A percentile compares a stretch with the other conserved stretches of the same genome.
Conservation (phyloP, 23 tunicate species). For the Corella eumyota region DNA sequence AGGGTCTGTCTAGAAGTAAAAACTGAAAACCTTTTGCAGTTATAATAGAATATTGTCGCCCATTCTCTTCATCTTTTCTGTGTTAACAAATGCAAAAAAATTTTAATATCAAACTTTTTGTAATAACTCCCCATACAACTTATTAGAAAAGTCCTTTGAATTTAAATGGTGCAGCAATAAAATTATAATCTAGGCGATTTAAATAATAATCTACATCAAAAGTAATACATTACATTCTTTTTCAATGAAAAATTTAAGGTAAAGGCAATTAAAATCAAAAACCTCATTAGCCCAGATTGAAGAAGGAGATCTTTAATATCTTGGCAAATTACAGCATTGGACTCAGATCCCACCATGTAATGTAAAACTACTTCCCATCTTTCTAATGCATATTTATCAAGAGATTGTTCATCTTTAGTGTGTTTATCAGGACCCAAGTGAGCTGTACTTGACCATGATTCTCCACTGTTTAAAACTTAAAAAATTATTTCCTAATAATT, state of each 20-base stretch:
- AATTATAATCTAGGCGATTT: no score
- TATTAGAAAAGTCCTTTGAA: no score
- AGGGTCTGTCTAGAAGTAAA: slow-evolving; percentile 60
- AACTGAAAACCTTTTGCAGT: slow-evolving; percentile 94
- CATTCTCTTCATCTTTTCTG: slow-evolving; percentile 46
- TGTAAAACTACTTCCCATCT: slow-evolving; percentile 87
- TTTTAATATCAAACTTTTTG: no score
- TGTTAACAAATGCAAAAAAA: slow-evolving; percentile 1
- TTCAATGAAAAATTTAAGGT: no score
- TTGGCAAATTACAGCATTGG: slow-evolving; percentile 37
- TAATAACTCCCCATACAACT: no score
- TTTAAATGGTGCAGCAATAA: no score
- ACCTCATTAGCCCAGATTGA: slow-evolving; percentile 76
- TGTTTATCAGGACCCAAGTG: slow-evolving; percentile 81
- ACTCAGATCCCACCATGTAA: slow-evolving; percentile 63
- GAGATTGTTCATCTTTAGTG: slow-evolving; percentile 36
- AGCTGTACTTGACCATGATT: slow-evolving; percentile 51
- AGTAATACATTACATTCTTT: no score
- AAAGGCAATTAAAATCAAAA: no score
- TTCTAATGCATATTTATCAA: slow-evolving; percentile 73
- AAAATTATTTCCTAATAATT: no score
- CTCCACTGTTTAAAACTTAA: slow-evolving; percentile 23
- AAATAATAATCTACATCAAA: no score
- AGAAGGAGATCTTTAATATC: slow-evolving; percentile 63
- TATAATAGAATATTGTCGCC: slow-evolving; percentile 26